Evolutionary conservation across 2,888 invertebrate species (phyloP), one percentile per base, ranked within the genome.

Genomic region (Shargacucullia verbasci): DNA sequence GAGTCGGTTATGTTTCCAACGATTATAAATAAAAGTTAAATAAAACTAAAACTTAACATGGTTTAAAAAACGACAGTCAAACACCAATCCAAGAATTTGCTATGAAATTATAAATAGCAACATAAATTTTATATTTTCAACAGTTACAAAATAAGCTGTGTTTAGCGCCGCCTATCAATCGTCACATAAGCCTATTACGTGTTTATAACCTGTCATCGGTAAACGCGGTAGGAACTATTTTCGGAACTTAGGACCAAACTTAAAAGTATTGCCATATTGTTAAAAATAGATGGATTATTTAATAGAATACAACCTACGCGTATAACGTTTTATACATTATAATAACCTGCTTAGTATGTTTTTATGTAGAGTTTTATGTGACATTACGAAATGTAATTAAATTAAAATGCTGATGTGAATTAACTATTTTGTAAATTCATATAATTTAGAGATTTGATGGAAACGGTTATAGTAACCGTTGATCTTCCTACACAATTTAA

Each of bases 151-250:
- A 59, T 59, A 69, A 60, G 58, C 66, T 59, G 47, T 59, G 65
- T 63, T 55, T 53, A 47, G 52, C 56, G 55, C 43, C 63, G 63
- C 70, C 60, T 76, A 60, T 62, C 69, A 45, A 33, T 72, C 60
- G 33, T 31, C 73, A 61, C 66, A 46, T 49, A 9, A 35, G 39
- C 45, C 59, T 50, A 61, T 63, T 65, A 76, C 43, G 57, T 52
- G 44, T 67, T 73, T 76, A 67, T 46, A 54, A 65, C 46, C 60
- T 65, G 70, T 73, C 70, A 73, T 46, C 70, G 20, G 7, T 6
- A 35, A 41, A 57, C 56, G 39, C n/a, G 64, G 67, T 48, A 6
- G 12, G 57, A 52, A 48, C 49, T 62, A 76, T 73, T 76, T 73
- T 61, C 12, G 54, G 69, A 53, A 44, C 40, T 29, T 40, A 40